Evolutionary conservation across 1,140 invertebrate genomes (phyloP).

Genomic region (Radopholus similis): DNA sequence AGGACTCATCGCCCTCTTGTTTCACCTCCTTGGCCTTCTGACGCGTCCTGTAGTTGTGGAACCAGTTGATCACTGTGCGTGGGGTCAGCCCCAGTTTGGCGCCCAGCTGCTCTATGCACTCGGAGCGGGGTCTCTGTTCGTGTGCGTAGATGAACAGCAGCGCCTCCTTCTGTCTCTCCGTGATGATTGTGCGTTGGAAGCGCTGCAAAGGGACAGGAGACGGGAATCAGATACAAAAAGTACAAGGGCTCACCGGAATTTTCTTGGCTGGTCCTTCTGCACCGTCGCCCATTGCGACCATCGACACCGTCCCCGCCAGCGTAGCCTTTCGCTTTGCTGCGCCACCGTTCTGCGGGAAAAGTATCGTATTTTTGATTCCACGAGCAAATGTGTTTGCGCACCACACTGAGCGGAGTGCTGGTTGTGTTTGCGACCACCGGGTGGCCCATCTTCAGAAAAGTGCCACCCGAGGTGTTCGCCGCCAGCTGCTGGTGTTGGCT

Average conservation of each 20-base stretch:
- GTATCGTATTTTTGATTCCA: too few species aligned
- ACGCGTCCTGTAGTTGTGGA: conserved; percentile 97
- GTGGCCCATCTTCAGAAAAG: conserved; percentile 11
- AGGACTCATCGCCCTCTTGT: conserved; percentile 1
- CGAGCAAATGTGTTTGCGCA: too few species aligned
- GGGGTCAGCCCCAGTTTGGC: conserved; percentile 83
- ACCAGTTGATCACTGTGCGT: conserved; percentile 96
- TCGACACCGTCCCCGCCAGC: not conserved
- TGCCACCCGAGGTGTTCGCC: not conserved
- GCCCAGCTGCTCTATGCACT: conserved; percentile 88
- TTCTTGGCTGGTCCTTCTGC: conserved; percentile 28
- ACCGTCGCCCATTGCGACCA: conserved; percentile 2
- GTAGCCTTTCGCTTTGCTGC: conserved; percentile 15
- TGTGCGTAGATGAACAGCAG: conserved; percentile 83
- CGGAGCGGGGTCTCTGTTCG: conserved; percentile 90
- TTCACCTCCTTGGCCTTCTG: conserved; percentile 68
- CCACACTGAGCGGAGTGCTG: not conserved
- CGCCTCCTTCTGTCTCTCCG: conserved; percentile 95
- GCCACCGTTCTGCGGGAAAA: too few species aligned
- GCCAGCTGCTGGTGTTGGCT: not conserved
- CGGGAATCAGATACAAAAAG: not conserved
- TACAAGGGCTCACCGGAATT: conserved; percentile 28
- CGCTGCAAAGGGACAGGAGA: conserved; percentile 27
- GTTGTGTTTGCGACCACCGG: conserved; percentile 17
- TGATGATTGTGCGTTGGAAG: conserved; percentile 78